Evolutionary conservation across 2,888 invertebrate species (phyloP).

Genomic region (Capitulum mitella): DNA sequence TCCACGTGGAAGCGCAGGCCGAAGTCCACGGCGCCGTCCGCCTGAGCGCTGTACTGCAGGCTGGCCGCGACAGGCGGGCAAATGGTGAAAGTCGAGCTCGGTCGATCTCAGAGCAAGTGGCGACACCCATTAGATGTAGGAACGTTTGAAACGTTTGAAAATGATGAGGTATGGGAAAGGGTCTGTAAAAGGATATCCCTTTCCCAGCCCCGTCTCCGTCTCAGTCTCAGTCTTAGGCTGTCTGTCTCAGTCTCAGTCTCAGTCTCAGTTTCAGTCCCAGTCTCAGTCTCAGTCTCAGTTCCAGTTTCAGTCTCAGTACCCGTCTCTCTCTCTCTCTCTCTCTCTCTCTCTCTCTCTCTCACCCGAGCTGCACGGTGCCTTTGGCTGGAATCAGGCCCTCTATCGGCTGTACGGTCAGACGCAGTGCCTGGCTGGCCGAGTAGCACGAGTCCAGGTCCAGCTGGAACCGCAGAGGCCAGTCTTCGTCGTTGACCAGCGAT

Average conservation of each 20-base stretch:
- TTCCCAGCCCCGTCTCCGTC: no score
- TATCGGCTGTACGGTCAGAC: slow-evolving; percentile 50
- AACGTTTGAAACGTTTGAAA: no score
- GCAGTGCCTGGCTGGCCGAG: slow-evolving; percentile 51
- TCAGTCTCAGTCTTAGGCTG: no score
- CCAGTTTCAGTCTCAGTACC: no score
- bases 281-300: no score
- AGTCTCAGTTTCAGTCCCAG: no score
- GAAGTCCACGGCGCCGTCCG: neutral
- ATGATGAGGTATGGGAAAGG: no score
- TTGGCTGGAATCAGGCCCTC: slow-evolving; percentile 49
- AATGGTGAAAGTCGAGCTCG: no score
- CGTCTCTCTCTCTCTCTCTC: neutral
- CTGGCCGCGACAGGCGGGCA: neutral
- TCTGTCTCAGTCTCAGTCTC: no score
- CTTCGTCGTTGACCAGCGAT: slow-evolving; percentile 52
- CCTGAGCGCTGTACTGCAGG: neutral
- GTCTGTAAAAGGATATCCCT: no score
- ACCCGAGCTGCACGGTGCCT: slow-evolving; percentile 30
- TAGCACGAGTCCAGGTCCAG: slow-evolving; percentile 52
- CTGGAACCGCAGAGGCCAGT: slow-evolving; percentile 49
- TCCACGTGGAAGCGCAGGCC: neutral
- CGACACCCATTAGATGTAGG: no score
- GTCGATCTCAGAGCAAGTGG: no score
- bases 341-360: neutral